Conservation (phyloP, 1,140 invertebrate genomes). For the Rhagoletis zephyria region DNA sequence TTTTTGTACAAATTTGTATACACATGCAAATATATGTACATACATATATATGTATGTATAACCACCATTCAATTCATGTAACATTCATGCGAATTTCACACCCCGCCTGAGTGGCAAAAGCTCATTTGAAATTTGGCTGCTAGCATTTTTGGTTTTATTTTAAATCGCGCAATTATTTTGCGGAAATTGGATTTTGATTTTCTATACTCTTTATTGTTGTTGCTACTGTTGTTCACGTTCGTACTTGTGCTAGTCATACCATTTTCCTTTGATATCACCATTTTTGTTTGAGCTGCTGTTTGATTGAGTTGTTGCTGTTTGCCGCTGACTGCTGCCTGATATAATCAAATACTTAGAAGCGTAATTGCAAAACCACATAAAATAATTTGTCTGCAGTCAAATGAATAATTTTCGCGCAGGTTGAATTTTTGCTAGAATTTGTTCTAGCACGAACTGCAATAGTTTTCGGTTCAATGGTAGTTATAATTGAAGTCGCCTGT, state of each 20-base stretch:
- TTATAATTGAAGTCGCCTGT: no score
- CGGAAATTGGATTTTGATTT: slow-evolving; percentile 51
- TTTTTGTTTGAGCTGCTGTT: background rate
- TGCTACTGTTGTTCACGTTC: background rate
- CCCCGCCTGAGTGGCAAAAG: background rate
- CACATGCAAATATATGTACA: background rate
- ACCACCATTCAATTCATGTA: background rate
- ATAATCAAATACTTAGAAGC: slow-evolving; percentile 47
- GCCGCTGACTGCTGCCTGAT: background rate
- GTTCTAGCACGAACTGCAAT: background rate
- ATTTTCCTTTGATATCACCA: background rate
- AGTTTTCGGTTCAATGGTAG: no score
- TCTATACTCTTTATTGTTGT: background rate
- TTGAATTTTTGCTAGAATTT: background rate
- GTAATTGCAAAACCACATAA: slow-evolving; percentile 50
- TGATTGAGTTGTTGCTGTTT: background rate
- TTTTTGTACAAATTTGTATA: no score
- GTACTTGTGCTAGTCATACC: background rate
- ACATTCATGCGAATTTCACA: slow-evolving; percentile 38
- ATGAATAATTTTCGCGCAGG: slow-evolving; percentile 5
- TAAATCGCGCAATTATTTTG: slow-evolving; percentile 50
- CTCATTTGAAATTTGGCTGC: slow-evolving; percentile 32
- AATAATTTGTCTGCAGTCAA: slow-evolving; percentile 29
- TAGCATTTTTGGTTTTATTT: slow-evolving; percentile 35
- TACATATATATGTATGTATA: no score